Evolutionary conservation across 2,888 invertebrate genomes (phyloP), one percentile per base, ranked within the genome.

Genomic region (Thymelicus sylvestris): DNA sequence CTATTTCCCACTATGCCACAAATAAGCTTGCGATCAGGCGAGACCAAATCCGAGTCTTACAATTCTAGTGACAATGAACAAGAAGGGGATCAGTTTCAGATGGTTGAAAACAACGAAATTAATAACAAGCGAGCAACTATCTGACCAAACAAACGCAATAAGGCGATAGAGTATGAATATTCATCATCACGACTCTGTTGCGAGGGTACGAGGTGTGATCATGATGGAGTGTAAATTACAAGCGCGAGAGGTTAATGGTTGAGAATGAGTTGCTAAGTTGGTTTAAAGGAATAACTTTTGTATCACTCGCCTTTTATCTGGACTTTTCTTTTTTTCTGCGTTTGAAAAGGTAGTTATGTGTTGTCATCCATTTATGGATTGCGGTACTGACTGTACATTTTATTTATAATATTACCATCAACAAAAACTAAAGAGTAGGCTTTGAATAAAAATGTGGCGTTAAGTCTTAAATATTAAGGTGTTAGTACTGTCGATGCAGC

Each of bases 101-200:
- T 44, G 67, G 39, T 24, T 52, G 50, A 61, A 60, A 62, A 24
- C 67, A 61, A 8, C 19, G 52, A 67, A 52, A 67, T 67, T 61
- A 67, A 67, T 67, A 61, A 57, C 57, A 57, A 57, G 41, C 60
- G 5, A 68, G 55, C 38, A 64, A 64, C 63, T 64, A 64, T 68
- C 55, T 55, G 31, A 57, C 57, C 57, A 57, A 57, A 66, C 86
- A 88, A 87, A 86, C 85, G 81, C 82, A 87, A 88, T 89, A 89
- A 88, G 83, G 80, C 82, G 76, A 76, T 75, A 77, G 76, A 74
- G 73, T 79, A 86, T 91, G 90, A 90, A 90, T 90, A 90, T 91
- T 91, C 90, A 90, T 86, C 85, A 82, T 77, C 83, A 81, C 81
- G 84, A 77, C 78, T 81, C 75, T 73, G 72, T 72, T 63, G 71